Conservation (phyloP, 2,113 vertebrate genomes). For the Anhinga anhinga region DNA sequence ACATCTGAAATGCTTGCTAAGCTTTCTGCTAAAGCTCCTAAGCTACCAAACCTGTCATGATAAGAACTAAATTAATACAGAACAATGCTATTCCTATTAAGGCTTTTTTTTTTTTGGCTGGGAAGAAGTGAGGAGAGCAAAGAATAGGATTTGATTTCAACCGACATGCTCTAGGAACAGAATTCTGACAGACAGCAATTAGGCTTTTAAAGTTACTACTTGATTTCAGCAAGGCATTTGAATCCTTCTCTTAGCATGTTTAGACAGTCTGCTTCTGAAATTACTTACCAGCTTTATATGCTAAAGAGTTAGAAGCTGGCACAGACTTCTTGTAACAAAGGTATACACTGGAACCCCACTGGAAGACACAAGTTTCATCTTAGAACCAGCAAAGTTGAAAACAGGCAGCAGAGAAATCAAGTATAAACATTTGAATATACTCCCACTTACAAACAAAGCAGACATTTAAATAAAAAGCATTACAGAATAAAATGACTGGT, state of each 20-base stretch:
- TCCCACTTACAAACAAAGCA: background rate
- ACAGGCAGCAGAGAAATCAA: background rate
- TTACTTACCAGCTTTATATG: slow-evolving; percentile 95
- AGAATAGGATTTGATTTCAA: background rate
- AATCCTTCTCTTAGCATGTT: background rate
- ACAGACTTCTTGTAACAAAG: slow-evolving; percentile 99
- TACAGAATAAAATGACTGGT: background rate
- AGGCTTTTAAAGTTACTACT: background rate
- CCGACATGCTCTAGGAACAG: background rate
- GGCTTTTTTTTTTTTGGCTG: rapidly evolving
- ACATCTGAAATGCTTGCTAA: background rate
- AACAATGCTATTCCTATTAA: background rate
- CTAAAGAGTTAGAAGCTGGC: slow-evolving; percentile 92
- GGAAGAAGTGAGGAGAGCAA: background rate
- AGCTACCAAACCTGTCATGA: background rate
- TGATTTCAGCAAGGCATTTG: background rate
- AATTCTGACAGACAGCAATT: background rate
- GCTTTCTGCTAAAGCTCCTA: background rate
- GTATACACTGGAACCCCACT: slow-evolving; percentile 98
- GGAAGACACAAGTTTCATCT: slow-evolving; percentile 56
- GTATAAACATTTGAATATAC: background rate
- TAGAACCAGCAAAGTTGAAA: background rate
- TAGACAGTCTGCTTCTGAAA: background rate
- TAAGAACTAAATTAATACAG: background rate
- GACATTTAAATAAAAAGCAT: background rate